Conservation (phyloP, 2,888 invertebrate species). For the Furcula furcula region DNA sequence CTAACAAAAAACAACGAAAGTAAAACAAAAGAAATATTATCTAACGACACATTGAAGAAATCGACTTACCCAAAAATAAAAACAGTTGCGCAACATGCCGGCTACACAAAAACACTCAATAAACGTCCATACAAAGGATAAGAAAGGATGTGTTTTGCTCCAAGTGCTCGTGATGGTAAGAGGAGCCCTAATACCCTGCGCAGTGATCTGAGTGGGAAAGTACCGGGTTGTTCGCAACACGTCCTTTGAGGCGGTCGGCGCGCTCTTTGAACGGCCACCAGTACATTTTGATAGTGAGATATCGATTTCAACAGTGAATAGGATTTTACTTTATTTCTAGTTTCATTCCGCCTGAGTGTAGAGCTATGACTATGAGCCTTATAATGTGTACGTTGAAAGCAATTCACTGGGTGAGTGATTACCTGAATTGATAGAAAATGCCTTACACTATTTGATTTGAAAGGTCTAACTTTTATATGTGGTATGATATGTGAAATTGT, state of each 20-base stretch:
- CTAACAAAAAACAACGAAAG: too few species aligned
- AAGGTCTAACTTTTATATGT: too few species aligned
- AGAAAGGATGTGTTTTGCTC: constrained; percentile 50
- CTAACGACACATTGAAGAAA: neutral
- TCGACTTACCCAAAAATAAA: constrained; percentile 4
- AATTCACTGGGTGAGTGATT: too few species aligned
- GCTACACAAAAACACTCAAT: constrained; percentile 24
- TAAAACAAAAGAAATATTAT: neutral
- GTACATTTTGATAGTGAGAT: constrained; percentile 71
- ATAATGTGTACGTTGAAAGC: too few species aligned
- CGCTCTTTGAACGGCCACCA: constrained; percentile 59
- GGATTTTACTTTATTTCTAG: constrained; percentile 55
- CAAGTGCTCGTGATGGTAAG: constrained; percentile 47
- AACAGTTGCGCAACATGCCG: constrained; percentile 6
- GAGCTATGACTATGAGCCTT: too few species aligned
- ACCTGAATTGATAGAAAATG: too few species aligned
- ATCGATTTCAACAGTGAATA: constrained; percentile 70
- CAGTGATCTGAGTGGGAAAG: constrained; percentile 65
- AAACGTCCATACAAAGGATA: constrained; percentile 37
- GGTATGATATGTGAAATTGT: too few species aligned
- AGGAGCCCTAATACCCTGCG: constrained; percentile 44
- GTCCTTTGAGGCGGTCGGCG: constrained; percentile 62
- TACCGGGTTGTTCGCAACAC: constrained; percentile 57
- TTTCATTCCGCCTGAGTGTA: constrained; percentile 16
- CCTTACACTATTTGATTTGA: too few species aligned